Base-by-base conservation (phyloP, 2,113 vertebrate species). In the Narcine bancroftii region DNA sequence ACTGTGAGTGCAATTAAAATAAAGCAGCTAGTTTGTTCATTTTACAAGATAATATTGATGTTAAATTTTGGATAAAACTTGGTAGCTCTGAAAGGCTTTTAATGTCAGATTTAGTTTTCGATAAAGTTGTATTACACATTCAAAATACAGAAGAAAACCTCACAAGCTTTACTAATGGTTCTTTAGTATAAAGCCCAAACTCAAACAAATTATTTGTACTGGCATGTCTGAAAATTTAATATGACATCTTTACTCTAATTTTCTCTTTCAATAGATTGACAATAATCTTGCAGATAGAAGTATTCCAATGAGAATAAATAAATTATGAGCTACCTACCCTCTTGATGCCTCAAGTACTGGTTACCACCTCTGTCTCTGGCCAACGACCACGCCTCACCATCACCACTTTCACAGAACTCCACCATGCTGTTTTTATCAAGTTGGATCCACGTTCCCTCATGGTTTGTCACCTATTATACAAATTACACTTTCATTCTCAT, bases 401-500 rank as follows among this genome's bases (percentile, higher is more conserved):
- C 99, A 94, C 99, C 98, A 92, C 97, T 99, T 96, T 99, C 99
- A 96, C 99, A 99, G 96, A 99, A 99, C 94, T 99, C 99, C 95
- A 99, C 97, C 94, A 99, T 98, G 95, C 98, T 99, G 97, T 98
- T 99, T 96, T 99, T 99, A 96, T 99, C 98, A 97, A 99, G 97
- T 93, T 99, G 98, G 92, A 99, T 98, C 98, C 99, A 99, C 0
- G 98, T 97, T 93, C 99, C 99, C 96, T 99, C 99, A 92, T 97
- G 96, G 97, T 98, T 99, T 95, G 98, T 97, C 95, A 99, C 99
- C 99, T 99, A 96, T 94, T 94, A 94, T 94, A 97, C 95, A 97
- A 94, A 97, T 94, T 96, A 93, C 81, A 93, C 92, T 95, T 96
- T 93, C 91, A 60, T 91, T 65, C 65, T 10, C 63, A 24, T 91